Percentiles rank a stretch among this genome's conserved stretches.
These are phyloP conservation scores for Novumbra hubbsi DNA, from an alignment of 2,797 vertebrate species.

Conservation along the genomic window DNA sequence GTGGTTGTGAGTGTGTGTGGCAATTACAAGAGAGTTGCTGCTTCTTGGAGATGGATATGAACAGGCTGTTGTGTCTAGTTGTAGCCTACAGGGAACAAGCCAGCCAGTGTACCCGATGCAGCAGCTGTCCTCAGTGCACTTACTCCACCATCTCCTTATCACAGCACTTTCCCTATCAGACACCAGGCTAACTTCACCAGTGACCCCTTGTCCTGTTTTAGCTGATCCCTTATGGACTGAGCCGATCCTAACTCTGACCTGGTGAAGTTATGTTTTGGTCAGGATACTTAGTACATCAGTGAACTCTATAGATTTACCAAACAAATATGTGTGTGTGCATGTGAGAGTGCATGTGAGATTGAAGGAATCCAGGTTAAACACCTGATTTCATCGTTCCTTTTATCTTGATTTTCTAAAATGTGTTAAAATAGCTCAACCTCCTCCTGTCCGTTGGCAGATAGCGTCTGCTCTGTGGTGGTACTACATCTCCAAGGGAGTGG, in stretches of 20 bases:
- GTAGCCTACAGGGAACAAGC: background rate
- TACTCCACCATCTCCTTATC: background rate
- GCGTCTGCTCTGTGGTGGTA: constrained; percentile 99
- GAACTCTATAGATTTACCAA: background rate
- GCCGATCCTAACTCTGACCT: background rate
- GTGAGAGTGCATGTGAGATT: background rate
- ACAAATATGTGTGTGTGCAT: background rate
- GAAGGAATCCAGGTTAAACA: no score
- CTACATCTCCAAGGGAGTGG: constrained; percentile 96
- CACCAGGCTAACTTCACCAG: background rate
- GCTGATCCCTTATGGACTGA: background rate
- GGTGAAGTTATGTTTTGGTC: background rate
- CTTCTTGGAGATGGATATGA: background rate
- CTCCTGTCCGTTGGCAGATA: constrained; percentile 75
- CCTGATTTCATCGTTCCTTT: no score
- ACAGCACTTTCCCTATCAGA: background rate
- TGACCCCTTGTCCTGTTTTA: background rate
- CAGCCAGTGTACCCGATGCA: background rate
- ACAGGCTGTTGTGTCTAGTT: constrained; percentile 4
- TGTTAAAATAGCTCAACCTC: background rate
- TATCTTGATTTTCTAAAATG: background rate
- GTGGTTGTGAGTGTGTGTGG: background rate
- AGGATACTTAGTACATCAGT: background rate
- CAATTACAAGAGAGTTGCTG: background rate
- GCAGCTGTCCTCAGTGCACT: background rate